phyloP scores from a whole-genome alignment of 2,113 vertebrate species.

The Paramisgurnus dabryanus region DNA sequence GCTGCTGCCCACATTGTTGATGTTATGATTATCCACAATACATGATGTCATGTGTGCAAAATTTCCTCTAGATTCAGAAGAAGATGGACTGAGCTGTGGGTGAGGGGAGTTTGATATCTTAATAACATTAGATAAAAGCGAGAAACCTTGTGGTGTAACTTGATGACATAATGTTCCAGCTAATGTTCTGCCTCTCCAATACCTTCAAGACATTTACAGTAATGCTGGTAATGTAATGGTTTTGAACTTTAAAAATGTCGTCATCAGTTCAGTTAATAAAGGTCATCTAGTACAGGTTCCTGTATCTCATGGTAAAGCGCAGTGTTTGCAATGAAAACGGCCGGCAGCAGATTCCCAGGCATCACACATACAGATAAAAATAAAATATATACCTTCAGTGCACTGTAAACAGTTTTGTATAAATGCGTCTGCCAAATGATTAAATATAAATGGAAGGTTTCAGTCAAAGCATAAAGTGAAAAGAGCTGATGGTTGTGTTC shows the following conservation, averaged over 20 bases:
- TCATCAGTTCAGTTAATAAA: background rate
- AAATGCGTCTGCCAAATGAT: background rate
- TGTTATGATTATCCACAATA: conserved; percentile 8
- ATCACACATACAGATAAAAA: background rate
- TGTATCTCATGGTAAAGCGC: background rate
- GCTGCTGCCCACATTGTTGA: conserved; percentile 13
- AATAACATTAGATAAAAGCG: conserved; percentile 9
- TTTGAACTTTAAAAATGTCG: conserved; percentile 16
- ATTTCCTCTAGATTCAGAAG: background rate
- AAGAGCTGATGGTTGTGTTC: too few relatives aligned
- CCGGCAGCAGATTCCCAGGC: background rate
- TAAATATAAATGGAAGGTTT: background rate
- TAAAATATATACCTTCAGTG: conserved; percentile 3
- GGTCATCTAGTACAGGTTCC: background rate
- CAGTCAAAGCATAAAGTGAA: too few relatives aligned
- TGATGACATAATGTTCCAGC: background rate
- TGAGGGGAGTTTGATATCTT: conserved; percentile 14
- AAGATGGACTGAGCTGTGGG: conserved; percentile 10
- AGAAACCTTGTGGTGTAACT: background rate
- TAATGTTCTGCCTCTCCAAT: conserved; percentile 15
- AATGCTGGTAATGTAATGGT: conserved; percentile 3
- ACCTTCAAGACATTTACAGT: conserved; percentile 19
- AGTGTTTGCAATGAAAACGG: background rate
- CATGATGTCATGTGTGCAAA: background rate
- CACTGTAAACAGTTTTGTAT: conserved; percentile 13